Percentiles rank a stretch among this genome's conserved stretches.
These are phyloP conservation scores for Festucalex cinctus DNA, from an alignment of 2,113 vertebrate genomes.

Conservation along the genomic window DNA sequence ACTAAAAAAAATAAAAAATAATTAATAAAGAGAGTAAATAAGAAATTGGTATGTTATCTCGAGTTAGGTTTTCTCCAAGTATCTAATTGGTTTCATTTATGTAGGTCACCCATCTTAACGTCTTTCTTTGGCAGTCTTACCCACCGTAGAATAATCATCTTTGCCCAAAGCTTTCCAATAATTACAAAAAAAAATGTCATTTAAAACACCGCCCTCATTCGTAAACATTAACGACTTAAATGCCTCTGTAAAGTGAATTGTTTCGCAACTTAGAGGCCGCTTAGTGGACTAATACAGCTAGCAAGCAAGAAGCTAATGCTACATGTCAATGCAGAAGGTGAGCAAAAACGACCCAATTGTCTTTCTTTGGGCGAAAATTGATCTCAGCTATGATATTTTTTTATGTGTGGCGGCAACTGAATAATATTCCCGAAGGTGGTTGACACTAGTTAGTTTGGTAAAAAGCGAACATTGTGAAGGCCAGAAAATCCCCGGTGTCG, in stretches of 20 bases:
- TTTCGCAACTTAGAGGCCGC: background rate
- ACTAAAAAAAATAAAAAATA: too few relatives aligned
- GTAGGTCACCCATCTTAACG: conserved; percentile 30
- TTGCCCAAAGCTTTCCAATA: background rate
- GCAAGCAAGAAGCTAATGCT: background rate
- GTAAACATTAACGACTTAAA: background rate
- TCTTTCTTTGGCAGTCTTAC: background rate
- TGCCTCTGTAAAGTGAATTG: background rate
- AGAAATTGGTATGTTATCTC: background rate
- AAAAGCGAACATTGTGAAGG: conserved; percentile 59
- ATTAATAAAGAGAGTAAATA: background rate
- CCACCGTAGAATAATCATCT: background rate
- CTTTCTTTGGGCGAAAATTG: background rate
- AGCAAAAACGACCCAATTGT: background rate
- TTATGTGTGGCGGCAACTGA: background rate
- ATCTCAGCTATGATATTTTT: background rate
- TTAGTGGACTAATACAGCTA: background rate
- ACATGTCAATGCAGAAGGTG: background rate
- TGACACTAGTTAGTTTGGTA: background rate
- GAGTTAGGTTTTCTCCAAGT: background rate
- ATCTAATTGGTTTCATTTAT: conserved; percentile 6
- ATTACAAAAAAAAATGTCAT: background rate
- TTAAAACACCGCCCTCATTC: background rate
- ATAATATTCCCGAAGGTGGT: background rate
- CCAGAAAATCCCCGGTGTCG: conserved; percentile 60